Evolutionary conservation across 2,113 vertebrate species (phyloP), one percentile per base, ranked within the genome.

Genomic region (Engraulis encrasicolus): DNA sequence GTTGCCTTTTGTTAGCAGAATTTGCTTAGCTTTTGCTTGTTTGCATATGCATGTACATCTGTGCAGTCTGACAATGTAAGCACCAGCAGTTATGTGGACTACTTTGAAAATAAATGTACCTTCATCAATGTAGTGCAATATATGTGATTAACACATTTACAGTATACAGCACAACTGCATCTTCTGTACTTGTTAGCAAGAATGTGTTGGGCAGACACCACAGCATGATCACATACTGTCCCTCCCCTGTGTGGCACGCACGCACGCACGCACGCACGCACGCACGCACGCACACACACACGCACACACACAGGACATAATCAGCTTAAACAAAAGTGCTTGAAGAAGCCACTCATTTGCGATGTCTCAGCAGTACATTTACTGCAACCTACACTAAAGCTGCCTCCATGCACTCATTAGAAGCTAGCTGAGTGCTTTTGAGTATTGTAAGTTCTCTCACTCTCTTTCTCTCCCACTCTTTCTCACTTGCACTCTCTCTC

Each of bases 311-410:
- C n/a, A 50, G n/a, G 79, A 80, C 48, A 34, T 74, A 74, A 74
- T 74, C 66, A 36, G 66, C 66, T 74, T 74, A 74, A 74, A 74
- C 66, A 74, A 74, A 74, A 74, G 66, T 36, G 66, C 27, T 74
- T 74, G 66, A 74, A 74, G 66, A 74, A 74, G 27, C 66, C 66
- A 34, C 23, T 74, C 66, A 74, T 74, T 74, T 74, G 66, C 66
- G 31, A 74, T 74, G 66, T 74, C 66, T 74, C 66, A 74, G 66
- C 66, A 74, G 66, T 74, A 74, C 66, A 74, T 74, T 34, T 34
- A 74, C 66, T 74, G 66, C 66, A 74, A 74, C 27, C 66, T 74
- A 31, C 66, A 74, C 66, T 74, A 74, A 74, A 34, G 66, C 27
- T 34, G 66, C 66, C 66, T 27, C 66, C 6, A 31, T 74, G 66